Percentiles rank a stretch among this genome's conserved stretches.
Conservation (phyloP, 92 coral and sea anemone genomes). For the Epizoanthus stellaris region DNA sequence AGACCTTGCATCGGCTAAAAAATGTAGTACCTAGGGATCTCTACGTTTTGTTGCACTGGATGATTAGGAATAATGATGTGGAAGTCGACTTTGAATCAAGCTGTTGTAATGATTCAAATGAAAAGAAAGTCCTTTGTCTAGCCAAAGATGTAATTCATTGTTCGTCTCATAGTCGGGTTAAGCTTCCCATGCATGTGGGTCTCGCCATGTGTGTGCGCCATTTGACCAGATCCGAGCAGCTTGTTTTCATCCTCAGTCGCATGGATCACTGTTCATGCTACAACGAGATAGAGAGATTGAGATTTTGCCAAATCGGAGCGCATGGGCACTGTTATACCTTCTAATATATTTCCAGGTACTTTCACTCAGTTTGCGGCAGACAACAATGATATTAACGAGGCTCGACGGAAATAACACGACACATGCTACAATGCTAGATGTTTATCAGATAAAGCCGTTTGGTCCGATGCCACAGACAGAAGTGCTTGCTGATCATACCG, state of each 20-base stretch:
- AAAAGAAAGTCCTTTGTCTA: constrained; percentile 11
- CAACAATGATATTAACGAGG: constrained; percentile 11
- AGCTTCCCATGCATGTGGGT: constrained; percentile 54
- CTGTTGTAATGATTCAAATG: no score
- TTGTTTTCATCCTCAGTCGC: constrained; percentile 35
- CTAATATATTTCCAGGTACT: neutral
- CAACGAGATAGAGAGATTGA: constrained; percentile 21
- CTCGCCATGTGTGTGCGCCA: constrained; percentile 3
- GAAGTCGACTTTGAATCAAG: constrained; percentile 21
- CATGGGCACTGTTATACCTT: neutral
- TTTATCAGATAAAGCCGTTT: constrained; percentile 44
- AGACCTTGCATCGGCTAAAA: constrained; percentile 28
- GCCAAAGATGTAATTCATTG: constrained; percentile 46
- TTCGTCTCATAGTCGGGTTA: constrained; percentile 26
- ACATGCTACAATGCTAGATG: no score
- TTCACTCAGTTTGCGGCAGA: constrained; percentile 16
- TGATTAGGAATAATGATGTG: constrained; percentile 42
- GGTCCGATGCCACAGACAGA: constrained; percentile 62
- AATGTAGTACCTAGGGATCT: constrained; percentile 40
- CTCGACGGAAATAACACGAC: neutral
- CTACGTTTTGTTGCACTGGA: constrained; percentile 49
- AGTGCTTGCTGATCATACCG: constrained; percentile 62
- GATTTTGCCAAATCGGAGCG: neutral
- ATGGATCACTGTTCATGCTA: constrained; percentile 56
- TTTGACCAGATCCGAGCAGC: no score